These are phyloP conservation scores for Antheraea assamensis DNA, from an alignment of 2,888 invertebrate species.

Conservation along the genomic window DNA sequence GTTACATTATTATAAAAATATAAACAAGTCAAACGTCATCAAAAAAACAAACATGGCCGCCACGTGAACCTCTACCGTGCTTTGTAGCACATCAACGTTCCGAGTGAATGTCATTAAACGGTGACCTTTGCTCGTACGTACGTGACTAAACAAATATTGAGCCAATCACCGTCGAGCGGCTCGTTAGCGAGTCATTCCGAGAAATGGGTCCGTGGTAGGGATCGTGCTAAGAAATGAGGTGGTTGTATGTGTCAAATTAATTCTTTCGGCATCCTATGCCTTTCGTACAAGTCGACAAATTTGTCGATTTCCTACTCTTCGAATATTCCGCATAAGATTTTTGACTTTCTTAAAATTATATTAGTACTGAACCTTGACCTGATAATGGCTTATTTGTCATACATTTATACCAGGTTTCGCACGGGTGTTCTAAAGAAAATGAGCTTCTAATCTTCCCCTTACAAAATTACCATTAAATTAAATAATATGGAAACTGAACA, in stretches of 20 bases:
- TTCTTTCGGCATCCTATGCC: not conserved
- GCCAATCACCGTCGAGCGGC: slow-evolving; percentile 49
- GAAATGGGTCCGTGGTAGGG: slow-evolving; percentile 35
- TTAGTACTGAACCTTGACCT: too few relatives aligned
- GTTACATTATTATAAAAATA: not conserved
- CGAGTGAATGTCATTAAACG: slow-evolving; percentile 54
- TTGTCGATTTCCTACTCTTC: too few relatives aligned
- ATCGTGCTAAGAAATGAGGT: slow-evolving; percentile 32
- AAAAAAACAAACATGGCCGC: slow-evolving; percentile 1
- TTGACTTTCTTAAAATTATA: too few relatives aligned
- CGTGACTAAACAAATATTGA: slow-evolving; percentile 65
- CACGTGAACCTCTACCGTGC: slow-evolving; percentile 1
- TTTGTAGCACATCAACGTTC: slow-evolving; percentile 16
- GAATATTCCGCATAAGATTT: too few relatives aligned
- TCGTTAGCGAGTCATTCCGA: slow-evolving; percentile 45
- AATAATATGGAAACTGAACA: too few relatives aligned
- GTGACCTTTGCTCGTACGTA: slow-evolving; percentile 40
- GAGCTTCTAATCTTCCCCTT: too few relatives aligned
- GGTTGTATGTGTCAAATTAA: slow-evolving; percentile 29
- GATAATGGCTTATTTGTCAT: too few relatives aligned
- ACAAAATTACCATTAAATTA: too few relatives aligned
- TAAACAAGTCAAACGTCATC: slow-evolving; percentile 3
- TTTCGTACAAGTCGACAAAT: not conserved
- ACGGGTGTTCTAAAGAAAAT: too few relatives aligned
- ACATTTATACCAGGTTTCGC: too few relatives aligned